phyloP scores from a whole-genome alignment of 1,140 invertebrate genomes.

The Drosophila ercepeae region DNA sequence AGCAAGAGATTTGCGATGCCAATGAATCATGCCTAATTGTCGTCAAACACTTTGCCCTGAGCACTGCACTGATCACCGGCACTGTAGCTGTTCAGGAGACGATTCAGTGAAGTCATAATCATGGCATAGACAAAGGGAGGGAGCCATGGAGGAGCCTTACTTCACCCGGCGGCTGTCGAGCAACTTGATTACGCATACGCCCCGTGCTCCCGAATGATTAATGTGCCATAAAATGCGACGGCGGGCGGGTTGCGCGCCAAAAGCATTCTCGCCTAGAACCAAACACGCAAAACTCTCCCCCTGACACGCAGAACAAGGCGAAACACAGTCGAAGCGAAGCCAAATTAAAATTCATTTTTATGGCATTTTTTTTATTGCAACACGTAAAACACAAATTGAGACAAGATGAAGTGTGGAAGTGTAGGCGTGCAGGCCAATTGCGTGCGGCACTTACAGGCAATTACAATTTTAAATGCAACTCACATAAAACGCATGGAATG shows the following conservation, averaged over 20 bases:
- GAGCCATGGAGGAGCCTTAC: background rate
- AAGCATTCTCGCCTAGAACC: constrained; percentile 49
- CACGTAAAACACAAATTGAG: constrained; percentile 76
- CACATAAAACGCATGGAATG: constrained; percentile 53
- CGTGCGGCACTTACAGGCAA: constrained; percentile 35
- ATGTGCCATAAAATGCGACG: constrained; percentile 68
- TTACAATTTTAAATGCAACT: constrained; percentile 57
- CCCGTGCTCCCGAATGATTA: constrained; percentile 52
- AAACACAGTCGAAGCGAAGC: constrained; percentile 26
- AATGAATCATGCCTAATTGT: constrained; percentile 54
- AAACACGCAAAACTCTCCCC: constrained; percentile 62
- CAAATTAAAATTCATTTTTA: constrained; percentile 60
- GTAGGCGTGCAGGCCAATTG: constrained; percentile 15
- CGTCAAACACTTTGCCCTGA: constrained; percentile 8
- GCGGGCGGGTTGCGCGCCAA: constrained; percentile 15
- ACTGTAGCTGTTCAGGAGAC: background rate
- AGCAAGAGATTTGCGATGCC: constrained; percentile 20
- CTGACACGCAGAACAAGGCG: constrained; percentile 36
- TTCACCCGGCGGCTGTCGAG: constrained; percentile 15
- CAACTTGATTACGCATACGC: constrained; percentile 60
- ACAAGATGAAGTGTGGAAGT: constrained; percentile 37
- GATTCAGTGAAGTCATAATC: constrained; percentile 55
- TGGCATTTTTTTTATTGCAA: constrained; percentile 70
- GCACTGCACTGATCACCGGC: constrained; percentile 23
- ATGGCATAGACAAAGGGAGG: background rate